These are phyloP conservation scores for Apus apus DNA, from an alignment of 2,113 vertebrate genomes.

Conservation along the genomic window DNA sequence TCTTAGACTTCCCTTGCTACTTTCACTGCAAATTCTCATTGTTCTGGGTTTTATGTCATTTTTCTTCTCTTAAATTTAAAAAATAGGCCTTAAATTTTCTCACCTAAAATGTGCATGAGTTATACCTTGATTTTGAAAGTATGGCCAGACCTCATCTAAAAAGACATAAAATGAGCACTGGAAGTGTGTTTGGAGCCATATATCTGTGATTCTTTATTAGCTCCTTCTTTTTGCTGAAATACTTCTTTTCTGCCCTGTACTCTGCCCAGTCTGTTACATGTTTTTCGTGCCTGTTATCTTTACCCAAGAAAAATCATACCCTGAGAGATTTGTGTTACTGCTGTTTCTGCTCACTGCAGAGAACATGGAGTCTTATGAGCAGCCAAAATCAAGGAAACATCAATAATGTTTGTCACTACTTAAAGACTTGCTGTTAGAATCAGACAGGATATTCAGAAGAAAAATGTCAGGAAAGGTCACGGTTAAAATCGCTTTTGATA, in stretches of 20 bases:
- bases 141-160: neutral
- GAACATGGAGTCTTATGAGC: neutral
- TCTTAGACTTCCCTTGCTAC: neutral
- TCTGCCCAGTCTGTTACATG: neutral
- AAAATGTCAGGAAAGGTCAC: neutral
- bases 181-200: neutral
- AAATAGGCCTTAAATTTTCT: neutral
- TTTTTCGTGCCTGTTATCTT: neutral
- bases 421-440: neutral
- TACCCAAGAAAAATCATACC: neutral
- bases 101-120: neutral
- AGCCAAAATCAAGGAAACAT: neutral
- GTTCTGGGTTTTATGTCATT: neutral
- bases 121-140: neutral
- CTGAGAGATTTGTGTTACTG: neutral
- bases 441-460: neutral
- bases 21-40: neutral
- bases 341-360: neutral
- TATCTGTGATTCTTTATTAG: neutral
- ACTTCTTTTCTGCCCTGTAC: neutral
- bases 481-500: neutral
- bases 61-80: neutral
- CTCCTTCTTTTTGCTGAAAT: neutral
- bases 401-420: neutral
- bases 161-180: neutral